Percentiles rank a stretch among this genome's conserved stretches.
Evolutionary conservation across 2,888 invertebrate species (phyloP).

Genomic region (Sceliomorpha sp.): DNA sequence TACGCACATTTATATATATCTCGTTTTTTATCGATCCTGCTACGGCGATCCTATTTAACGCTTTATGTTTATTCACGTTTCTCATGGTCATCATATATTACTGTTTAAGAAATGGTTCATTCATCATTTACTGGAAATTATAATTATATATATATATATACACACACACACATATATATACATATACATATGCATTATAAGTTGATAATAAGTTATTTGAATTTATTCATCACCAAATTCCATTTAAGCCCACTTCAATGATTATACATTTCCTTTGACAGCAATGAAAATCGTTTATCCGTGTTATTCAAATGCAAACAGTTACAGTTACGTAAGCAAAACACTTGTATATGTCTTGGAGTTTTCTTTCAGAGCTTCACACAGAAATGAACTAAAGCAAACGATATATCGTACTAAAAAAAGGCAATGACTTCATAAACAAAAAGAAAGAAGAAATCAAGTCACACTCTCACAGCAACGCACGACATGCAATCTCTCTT

Average conservation of each 20-base stretch:
- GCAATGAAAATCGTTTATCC: no score
- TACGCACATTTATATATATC: slow-evolving; percentile 63
- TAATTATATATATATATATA: no score
- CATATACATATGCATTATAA: no score
- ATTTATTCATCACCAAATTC: no score
- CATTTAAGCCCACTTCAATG: no score
- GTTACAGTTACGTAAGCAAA: not conserved
- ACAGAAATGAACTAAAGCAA: slow-evolving; percentile 16
- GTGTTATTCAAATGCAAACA: slow-evolving; percentile 25
- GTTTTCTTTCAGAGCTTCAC: slow-evolving; percentile 4
- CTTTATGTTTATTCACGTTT: slow-evolving; percentile 30
- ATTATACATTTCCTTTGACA: no score
- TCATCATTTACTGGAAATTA: no score
- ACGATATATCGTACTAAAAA: slow-evolving; percentile 7
- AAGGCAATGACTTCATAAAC: slow-evolving; percentile 8
- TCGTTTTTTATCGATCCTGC: slow-evolving; percentile 59
- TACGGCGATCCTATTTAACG: slow-evolving; percentile 74
- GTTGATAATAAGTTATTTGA: no score
- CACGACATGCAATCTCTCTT: slow-evolving; percentile 26
- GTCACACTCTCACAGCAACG: slow-evolving; percentile 13
- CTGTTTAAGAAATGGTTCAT: no score
- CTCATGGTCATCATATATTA: no score
- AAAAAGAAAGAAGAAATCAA: slow-evolving; percentile 21
- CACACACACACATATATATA: no score
- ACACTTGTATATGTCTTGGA: slow-evolving; percentile 13